phyloP scores from a whole-genome alignment of 2,797 vertebrate species.

The Gallirallus australis region DNA sequence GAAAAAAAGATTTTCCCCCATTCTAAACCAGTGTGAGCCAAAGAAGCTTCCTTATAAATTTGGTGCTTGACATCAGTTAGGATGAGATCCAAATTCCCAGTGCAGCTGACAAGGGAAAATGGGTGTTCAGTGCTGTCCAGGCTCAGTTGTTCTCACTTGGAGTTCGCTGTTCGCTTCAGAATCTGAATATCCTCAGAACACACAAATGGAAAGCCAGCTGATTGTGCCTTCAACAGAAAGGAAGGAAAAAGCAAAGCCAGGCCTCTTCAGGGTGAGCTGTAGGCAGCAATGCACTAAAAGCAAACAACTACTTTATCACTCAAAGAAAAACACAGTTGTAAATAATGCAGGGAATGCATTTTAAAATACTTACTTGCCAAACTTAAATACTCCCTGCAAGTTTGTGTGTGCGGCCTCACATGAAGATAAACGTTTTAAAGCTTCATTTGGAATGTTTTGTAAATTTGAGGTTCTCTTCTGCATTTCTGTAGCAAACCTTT shows the following conservation, averaged over 20 bases:
- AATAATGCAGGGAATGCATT: background rate
- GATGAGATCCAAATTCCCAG: background rate
- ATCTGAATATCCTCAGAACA: background rate
- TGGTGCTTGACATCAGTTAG: background rate
- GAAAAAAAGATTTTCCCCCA: background rate
- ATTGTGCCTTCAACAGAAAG: background rate
- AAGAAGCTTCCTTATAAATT: background rate
- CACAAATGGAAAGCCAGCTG: background rate
- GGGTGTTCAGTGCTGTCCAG: background rate
- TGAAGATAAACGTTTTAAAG: background rate
- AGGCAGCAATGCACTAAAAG: background rate
- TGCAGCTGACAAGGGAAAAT: background rate
- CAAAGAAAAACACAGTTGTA: background rate
- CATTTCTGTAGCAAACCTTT: background rate
- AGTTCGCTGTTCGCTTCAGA: background rate
- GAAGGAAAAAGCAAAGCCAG: background rate
- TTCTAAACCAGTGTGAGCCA: background rate
- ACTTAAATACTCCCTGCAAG: background rate
- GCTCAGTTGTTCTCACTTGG: background rate
- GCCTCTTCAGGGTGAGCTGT: background rate
- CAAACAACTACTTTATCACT: background rate
- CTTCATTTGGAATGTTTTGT: background rate
- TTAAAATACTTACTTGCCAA: background rate
- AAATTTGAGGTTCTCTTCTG: background rate
- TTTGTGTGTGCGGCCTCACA: rapidly evolving